Evolutionary conservation across 2,113 vertebrate species (phyloP).

Genomic region (Papio anubis): DNA sequence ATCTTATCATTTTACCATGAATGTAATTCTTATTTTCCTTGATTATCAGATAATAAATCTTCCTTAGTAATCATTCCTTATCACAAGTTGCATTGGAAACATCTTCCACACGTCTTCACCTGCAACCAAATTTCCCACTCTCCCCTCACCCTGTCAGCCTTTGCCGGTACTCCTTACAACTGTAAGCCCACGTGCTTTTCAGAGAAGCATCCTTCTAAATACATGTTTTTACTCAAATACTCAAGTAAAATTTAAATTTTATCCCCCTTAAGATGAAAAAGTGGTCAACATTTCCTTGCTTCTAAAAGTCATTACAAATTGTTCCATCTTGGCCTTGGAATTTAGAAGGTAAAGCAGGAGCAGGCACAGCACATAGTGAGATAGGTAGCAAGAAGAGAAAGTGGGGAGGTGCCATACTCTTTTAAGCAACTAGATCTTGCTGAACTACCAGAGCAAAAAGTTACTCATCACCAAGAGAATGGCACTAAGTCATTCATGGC

Average conservation of each 20-base stretch:
- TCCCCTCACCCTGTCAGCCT: accelerated
- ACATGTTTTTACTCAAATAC: background rate
- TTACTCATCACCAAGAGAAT: too few species aligned
- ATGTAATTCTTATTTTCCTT: background rate
- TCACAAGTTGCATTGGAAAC: background rate
- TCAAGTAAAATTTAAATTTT: background rate
- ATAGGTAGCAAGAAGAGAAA: too few species aligned
- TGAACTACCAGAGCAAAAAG: too few species aligned
- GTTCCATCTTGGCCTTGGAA: background rate
- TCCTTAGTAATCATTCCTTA: background rate
- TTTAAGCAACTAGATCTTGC: too few species aligned
- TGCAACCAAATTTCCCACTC: background rate
- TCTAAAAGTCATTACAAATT: background rate
- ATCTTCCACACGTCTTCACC: background rate
- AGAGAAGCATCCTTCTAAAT: background rate
- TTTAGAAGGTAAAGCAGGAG: too few species aligned
- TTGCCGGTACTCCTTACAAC: accelerated
- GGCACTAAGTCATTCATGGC: too few species aligned
- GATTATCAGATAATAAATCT: background rate
- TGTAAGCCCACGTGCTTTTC: background rate
- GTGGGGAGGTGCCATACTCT: too few species aligned
- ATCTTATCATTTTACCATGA: background rate
- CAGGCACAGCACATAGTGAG: too few species aligned
- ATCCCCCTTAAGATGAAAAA: background rate
- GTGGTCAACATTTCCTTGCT: background rate